These are phyloP conservation scores for Hyposoter dolosus DNA, from an alignment of 2,888 invertebrate genomes.

Conservation along the genomic window DNA sequence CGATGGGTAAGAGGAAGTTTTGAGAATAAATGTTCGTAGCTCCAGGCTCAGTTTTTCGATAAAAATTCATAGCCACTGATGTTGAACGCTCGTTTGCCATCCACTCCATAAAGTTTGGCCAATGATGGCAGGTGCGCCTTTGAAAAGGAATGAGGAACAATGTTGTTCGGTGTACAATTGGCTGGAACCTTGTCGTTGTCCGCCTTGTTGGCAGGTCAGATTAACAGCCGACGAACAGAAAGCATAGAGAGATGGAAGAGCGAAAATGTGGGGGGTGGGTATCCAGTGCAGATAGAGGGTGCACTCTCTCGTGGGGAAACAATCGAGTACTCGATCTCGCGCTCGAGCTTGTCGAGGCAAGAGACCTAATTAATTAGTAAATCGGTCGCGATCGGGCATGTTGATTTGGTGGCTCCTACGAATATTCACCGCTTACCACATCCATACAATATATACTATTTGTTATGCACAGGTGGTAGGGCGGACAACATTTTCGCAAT, in stretches of 20 bases:
- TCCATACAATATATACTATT: slow-evolving; percentile 50
- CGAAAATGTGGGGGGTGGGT: slow-evolving; percentile 22
- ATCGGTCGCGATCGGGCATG: slow-evolving; percentile 68
- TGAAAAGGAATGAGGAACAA: slow-evolving; percentile 14
- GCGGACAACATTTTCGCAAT: slow-evolving; percentile 46
- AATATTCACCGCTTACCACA: slow-evolving; percentile 55
- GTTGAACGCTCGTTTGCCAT: neutral
- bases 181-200: slow-evolving; percentile 15
- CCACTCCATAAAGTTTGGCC: neutral
- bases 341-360: slow-evolving; percentile 40
- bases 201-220: slow-evolving; percentile 46
- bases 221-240: slow-evolving; percentile 48
- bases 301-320: slow-evolving; percentile 42
- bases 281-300: slow-evolving; percentile 13
- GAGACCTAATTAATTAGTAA: slow-evolving; percentile 70
- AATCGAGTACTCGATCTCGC: slow-evolving; percentile 54
- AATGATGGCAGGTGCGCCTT: slow-evolving; percentile 32
- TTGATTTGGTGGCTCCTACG: slow-evolving; percentile 63
- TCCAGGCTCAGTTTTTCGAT: neutral
- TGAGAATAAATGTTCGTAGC: neutral
- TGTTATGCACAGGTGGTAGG: slow-evolving; percentile 40
- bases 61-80: neutral
- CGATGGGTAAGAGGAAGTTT: neutral
- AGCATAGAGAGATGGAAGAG: slow-evolving; percentile 43
- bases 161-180: slow-evolving; percentile 38